Percentiles rank a stretch among this genome's conserved stretches.
Evolutionary conservation across 2,797 vertebrate genomes (phyloP).

Genomic region (Coreius guichenoti): DNA sequence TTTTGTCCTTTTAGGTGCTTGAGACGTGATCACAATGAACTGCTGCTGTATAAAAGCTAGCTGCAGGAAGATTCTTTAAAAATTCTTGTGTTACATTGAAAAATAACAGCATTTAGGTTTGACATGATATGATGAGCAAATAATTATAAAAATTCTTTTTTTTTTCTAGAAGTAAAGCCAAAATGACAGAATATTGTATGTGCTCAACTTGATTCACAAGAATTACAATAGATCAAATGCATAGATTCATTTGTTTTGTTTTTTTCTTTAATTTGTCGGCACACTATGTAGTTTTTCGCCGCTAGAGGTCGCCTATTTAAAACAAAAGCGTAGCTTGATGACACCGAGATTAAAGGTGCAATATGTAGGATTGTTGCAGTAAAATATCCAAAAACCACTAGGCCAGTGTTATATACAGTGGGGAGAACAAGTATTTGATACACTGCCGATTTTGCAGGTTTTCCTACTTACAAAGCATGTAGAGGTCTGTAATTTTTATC

Average conservation of each 20-base stretch:
- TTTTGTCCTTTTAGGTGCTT: not conserved
- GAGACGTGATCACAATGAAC: not conserved
- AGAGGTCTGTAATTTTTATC: too few species aligned
- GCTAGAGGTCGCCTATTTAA: too few species aligned
- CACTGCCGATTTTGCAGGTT: too few species aligned
- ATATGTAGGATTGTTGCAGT: too few species aligned
- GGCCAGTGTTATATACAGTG: too few species aligned
- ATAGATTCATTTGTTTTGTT: not conserved
- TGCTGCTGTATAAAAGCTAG: not conserved
- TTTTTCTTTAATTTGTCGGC: not conserved
- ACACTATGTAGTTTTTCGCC: too few species aligned
- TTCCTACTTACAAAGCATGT: too few species aligned
- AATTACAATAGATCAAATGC: not conserved
- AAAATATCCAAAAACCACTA: too few species aligned
- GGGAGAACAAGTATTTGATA: too few species aligned
- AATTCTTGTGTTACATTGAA: not conserved
- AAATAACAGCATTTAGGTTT: not conserved
- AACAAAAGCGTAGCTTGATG: too few species aligned
- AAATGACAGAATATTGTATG: not conserved
- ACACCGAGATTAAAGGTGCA: too few species aligned
- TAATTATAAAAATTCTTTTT: not conserved
- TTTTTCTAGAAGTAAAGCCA: not conserved
- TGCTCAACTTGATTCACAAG: not conserved
- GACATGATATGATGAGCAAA: not conserved
- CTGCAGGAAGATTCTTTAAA: not conserved